A percentile compares a stretch with the other conserved stretches of the same genome.
phyloP scores from a whole-genome alignment of 2,888 invertebrate genomes.

The Hypolimnas misippus region DNA sequence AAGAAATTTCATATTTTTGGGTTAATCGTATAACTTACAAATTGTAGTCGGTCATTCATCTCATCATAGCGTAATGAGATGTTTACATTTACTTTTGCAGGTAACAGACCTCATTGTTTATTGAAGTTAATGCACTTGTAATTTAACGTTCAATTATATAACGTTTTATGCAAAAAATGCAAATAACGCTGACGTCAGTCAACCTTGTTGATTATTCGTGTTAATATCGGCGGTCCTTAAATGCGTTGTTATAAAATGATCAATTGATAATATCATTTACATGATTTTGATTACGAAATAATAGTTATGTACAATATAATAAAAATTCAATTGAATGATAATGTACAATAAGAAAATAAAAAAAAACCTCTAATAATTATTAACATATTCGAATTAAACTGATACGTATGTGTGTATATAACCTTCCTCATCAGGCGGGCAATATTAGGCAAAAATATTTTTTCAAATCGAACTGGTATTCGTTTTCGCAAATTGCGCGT shows the following conservation, averaged over 20 bases:
- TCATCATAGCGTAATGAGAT: too few species aligned
- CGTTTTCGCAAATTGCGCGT: too few species aligned
- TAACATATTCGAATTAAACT: too few species aligned
- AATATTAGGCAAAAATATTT: too few species aligned
- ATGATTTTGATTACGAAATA: neutral
- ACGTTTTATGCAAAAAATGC: neutral
- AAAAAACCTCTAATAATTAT: too few species aligned
- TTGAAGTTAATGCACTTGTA: neutral
- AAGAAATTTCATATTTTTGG: constrained; percentile 8
- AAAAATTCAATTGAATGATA: too few species aligned
- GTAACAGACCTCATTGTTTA: neutral
- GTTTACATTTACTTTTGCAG: too few species aligned
- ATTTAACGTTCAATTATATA: constrained; percentile 2
- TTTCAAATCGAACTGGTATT: too few species aligned
- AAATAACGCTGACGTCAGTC: neutral
- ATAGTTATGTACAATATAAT: neutral
- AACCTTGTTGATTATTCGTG: neutral
- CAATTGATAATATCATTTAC: neutral
- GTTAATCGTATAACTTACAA: constrained; percentile 1
- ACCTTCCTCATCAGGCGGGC: too few species aligned
- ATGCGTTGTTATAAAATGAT: neutral
- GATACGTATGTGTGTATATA: too few species aligned
- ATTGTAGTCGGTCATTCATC: neutral
- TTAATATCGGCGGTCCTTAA: neutral
- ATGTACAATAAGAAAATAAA: too few species aligned